These are phyloP conservation scores for Temnothorax nylanderi DNA, from an alignment of 1,140 invertebrate genomes.

Conservation along the genomic window DNA sequence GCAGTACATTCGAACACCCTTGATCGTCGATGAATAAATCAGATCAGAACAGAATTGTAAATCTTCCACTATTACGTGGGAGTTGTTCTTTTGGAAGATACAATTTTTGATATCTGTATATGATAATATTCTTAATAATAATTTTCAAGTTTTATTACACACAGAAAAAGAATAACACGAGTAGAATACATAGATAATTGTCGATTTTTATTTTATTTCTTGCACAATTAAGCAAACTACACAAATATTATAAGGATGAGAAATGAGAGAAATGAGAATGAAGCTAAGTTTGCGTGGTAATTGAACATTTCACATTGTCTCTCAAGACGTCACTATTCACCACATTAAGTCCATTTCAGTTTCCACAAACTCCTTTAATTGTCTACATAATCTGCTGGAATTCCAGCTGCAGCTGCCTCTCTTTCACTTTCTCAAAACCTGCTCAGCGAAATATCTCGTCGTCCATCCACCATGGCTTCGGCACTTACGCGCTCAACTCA, in stretches of 20 bases:
- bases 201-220: background rate
- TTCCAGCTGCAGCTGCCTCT: background rate
- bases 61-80: too few species aligned
- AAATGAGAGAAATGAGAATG: background rate
- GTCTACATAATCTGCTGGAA: conserved; percentile 3
- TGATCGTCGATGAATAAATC: background rate
- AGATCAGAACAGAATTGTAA: background rate
- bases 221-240: too few species aligned
- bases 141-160: background rate
- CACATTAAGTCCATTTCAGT: background rate
- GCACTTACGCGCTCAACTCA: conserved; percentile 57
- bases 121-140: background rate
- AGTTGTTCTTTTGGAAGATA: background rate
- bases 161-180: background rate
- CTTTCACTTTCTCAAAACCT: background rate
- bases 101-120: background rate
- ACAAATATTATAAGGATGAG: too few species aligned
- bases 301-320: background rate
- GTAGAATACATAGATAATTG: too few species aligned
- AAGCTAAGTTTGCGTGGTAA: background rate
- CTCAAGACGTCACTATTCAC: background rate
- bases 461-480: conserved; percentile 41
- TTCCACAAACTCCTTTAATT: conserved; percentile 7
- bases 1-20: background rate
- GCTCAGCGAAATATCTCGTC: conserved; percentile 34